Conservation (phyloP, 2,113 vertebrate genomes). For the Chamaea fasciata region DNA sequence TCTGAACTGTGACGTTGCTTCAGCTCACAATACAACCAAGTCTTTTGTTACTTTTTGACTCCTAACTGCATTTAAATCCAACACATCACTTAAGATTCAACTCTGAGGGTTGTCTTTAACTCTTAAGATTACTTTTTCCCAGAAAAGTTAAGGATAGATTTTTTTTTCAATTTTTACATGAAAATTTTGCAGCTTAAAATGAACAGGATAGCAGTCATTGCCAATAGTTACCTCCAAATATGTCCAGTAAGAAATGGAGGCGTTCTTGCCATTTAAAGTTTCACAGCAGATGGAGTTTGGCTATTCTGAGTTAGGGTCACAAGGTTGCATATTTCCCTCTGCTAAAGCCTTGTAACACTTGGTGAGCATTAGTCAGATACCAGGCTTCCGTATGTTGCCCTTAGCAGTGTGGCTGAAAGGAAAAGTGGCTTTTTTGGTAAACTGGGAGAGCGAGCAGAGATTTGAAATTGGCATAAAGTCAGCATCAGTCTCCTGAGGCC, state of each 20-base stretch:
- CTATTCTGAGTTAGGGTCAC: constrained; percentile 40
- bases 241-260: not conserved
- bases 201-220: not conserved
- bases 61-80: not conserved
- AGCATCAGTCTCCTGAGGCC: not conserved
- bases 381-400: not conserved
- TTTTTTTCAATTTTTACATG: not conserved
- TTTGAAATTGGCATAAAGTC: not conserved
- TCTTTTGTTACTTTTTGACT: not conserved
- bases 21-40: not conserved
- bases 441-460: not conserved
- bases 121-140: not conserved
- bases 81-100: not conserved
- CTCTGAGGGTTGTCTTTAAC: not conserved
- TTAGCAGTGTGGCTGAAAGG: not conserved
- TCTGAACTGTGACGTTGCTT: not conserved
- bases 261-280: not conserved
- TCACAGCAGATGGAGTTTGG: constrained; percentile 2
- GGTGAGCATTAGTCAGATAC: not conserved
- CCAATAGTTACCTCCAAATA: not conserved
- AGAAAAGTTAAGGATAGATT: not conserved
- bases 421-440: constrained; percentile 23
- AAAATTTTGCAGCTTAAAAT: not conserved
- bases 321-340: constrained; percentile 45
- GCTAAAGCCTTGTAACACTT: not conserved